Evolutionary conservation across 2,888 invertebrate species (phyloP).

Genomic region (Netelia virgata): DNA sequence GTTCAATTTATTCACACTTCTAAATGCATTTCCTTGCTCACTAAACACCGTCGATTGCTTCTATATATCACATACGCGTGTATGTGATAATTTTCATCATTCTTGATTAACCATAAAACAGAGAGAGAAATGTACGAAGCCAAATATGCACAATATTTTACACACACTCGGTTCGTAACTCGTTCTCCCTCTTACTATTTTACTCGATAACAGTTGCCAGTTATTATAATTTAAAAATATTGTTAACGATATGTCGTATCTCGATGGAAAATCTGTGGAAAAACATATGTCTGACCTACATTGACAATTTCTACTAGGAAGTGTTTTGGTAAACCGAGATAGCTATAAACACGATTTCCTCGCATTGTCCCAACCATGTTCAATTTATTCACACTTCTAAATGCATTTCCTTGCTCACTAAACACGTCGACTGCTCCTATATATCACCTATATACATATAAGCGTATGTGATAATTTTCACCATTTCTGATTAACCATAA

Average conservation of each 20-base stretch:
- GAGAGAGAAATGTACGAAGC: constrained; percentile 12
- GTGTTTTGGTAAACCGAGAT: constrained; percentile 27
- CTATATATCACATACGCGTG: neutral
- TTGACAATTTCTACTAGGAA: too few species aligned
- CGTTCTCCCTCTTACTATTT: too few species aligned
- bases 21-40: constrained; percentile 40
- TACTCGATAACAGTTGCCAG: too few species aligned
- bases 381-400: too few species aligned
- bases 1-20: too few species aligned
- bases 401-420: constrained; percentile 42
- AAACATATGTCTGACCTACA: too few species aligned
- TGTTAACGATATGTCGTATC: too few species aligned
- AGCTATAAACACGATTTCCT: constrained; percentile 47
- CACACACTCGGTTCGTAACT: neutral
- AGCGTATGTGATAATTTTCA: constrained; percentile 13
- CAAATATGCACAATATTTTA: constrained; percentile 33
- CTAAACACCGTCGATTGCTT: constrained; percentile 16
- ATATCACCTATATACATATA: neutral
- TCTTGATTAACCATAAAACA: constrained; percentile 47
- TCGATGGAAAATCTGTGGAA: too few species aligned
- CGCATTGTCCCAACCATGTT: too few species aligned
- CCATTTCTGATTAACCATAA: constrained; percentile 42
- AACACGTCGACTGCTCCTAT: constrained; percentile 9
- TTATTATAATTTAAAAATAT: too few species aligned
- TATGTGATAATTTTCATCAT: constrained; percentile 14